A percentile compares a stretch with the other conserved stretches of the same genome.
Evolutionary conservation across 2,113 vertebrate species (phyloP).

Genomic region (Perccottus glenii): DNA sequence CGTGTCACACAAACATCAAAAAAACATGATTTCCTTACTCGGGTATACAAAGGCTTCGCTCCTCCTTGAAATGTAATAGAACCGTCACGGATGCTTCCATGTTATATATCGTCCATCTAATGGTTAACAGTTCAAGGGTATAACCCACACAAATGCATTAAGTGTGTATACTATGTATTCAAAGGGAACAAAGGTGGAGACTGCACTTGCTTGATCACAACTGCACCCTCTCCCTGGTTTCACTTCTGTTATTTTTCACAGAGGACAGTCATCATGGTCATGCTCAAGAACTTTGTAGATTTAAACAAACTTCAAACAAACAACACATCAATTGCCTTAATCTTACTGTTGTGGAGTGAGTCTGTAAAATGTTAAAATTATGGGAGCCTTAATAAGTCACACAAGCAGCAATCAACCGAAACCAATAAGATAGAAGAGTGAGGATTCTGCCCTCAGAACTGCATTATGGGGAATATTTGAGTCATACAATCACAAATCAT

Average conservation of each 20-base stretch:
- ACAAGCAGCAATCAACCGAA: constrained; percentile 7
- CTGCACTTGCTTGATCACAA: constrained; percentile 41
- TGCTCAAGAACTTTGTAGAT: constrained; percentile 39
- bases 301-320: constrained; percentile 47
- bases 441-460: no score
- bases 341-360: constrained; percentile 13
- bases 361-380: constrained; percentile 29
- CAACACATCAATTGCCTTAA: constrained; percentile 38
- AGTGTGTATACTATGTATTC: constrained; percentile 43
- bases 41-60: constrained; percentile 52
- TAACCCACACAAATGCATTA: constrained; percentile 49
- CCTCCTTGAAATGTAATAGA: constrained; percentile 48
- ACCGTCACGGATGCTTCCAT: constrained; percentile 18
- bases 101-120: constrained; percentile 3
- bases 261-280: constrained; percentile 12
- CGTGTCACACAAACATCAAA: constrained; percentile 59
- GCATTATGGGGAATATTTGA: no score
- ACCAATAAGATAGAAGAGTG: constrained; percentile 8
- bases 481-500: no score
- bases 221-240: constrained; percentile 28
- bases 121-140: constrained; percentile 67
- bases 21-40: constrained; percentile 58
- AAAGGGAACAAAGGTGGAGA: constrained; percentile 48
- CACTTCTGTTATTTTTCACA: constrained; percentile 11
- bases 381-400: constrained; percentile 14